Evolutionary conservation across 2,797 vertebrate species (phyloP).

Genomic region (Otolemur crassicaudatus): DNA sequence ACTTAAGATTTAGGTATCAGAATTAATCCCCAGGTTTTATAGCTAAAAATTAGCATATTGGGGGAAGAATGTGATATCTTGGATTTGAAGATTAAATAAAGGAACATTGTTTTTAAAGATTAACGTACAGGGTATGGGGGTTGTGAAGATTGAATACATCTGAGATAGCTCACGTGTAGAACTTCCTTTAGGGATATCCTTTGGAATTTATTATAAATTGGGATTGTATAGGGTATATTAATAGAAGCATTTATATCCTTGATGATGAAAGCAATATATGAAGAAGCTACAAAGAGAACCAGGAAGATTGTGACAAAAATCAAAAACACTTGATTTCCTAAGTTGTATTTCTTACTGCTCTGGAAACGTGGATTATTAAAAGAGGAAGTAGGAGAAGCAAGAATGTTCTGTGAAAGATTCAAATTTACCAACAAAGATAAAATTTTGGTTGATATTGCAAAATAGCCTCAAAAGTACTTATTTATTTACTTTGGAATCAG

Average conservation of each 20-base stretch:
- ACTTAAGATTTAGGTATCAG: slow-evolving; percentile 43
- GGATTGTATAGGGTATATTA: slow-evolving; percentile 29
- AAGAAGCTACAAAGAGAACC: not conserved
- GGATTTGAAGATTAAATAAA: slow-evolving; percentile 34
- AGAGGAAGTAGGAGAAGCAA: not conserved
- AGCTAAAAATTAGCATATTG: not conserved
- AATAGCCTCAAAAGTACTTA: not conserved
- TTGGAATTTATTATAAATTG: slow-evolving; percentile 16
- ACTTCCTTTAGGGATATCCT: not conserved
- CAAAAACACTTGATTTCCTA: not conserved
- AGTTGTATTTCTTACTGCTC: not conserved
- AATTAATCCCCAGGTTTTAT: slow-evolving; percentile 26
- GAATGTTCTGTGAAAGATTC: slow-evolving; percentile 33
- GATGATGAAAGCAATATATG: not conserved
- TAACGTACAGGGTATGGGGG: not conserved
- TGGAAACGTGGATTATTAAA: not conserved
- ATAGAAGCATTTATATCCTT: slow-evolving; percentile 5
- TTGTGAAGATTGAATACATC: not conserved
- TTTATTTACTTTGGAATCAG: slow-evolving; percentile 39
- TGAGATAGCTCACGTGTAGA: not conserved
- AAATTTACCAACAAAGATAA: slow-evolving; percentile 7
- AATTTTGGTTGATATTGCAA: slow-evolving; percentile 27
- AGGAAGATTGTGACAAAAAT: not conserved
- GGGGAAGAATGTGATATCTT: not conserved
- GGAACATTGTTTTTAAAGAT: slow-evolving; percentile 18